phyloP scores from a whole-genome alignment of 2,797 vertebrate species.

The Odontamblyopus lacepedii region DNA sequence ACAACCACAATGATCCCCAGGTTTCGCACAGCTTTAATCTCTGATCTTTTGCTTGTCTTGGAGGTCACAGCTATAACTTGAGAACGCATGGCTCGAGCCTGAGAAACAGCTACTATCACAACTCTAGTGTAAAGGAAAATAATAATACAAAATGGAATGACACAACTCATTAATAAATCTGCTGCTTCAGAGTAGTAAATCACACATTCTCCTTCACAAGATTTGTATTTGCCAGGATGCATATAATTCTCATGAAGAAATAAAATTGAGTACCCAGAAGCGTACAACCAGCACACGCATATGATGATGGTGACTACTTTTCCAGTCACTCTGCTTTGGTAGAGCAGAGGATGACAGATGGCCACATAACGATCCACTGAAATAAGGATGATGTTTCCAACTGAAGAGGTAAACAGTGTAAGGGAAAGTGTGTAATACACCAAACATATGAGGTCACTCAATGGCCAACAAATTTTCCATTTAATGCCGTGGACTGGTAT shows the following conservation, averaged over 20 bases:
- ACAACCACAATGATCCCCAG: not conserved
- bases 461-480: not conserved
- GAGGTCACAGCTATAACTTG: not conserved
- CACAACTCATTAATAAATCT: not conserved
- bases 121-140: not conserved
- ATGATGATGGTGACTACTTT: not conserved
- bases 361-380: not conserved
- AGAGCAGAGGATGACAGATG: not conserved
- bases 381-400: not conserved
- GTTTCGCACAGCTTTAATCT: slow-evolving; percentile 1
- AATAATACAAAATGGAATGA: not conserved
- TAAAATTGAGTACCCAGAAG: not conserved
- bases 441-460: not conserved
- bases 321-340: not conserved
- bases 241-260: not conserved
- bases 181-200: not conserved
- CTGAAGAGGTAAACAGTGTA: not conserved
- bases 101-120: not conserved
- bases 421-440: not conserved
- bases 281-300: not conserved
- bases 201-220: not conserved
- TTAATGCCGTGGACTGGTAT: not conserved
- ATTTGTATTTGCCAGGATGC: not conserved
- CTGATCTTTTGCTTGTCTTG: not conserved
- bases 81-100: slow-evolving; percentile 9